phyloP scores from a whole-genome alignment of 2,888 invertebrate genomes.

The Ophion obscuratus region DNA sequence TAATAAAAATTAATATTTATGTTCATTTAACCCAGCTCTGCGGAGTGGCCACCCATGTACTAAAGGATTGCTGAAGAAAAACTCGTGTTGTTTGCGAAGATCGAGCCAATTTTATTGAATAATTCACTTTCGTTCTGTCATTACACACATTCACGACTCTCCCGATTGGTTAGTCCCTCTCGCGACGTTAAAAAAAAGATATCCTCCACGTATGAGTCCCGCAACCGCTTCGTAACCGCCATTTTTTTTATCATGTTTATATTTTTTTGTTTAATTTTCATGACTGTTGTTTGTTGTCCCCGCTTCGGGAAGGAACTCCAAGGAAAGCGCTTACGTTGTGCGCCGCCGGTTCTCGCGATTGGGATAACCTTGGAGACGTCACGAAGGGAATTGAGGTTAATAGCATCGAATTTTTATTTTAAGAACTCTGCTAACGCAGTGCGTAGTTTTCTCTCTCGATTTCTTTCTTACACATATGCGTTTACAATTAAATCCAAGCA shows the following conservation, averaged over 20 bases:
- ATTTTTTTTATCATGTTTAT: constrained; percentile 1
- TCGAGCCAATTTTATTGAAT: constrained; percentile 72
- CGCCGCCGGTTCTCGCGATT: not conserved
- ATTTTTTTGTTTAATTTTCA: not conserved
- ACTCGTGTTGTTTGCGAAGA: constrained; percentile 70
- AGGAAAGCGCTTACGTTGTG: not conserved
- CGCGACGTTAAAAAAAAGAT: constrained; percentile 9
- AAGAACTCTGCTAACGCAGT: not conserved
- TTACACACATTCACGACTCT: constrained; percentile 70
- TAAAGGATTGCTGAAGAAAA: not conserved
- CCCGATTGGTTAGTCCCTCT: constrained; percentile 56
- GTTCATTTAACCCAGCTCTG: too few relatives aligned
- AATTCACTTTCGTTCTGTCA: constrained; percentile 56
- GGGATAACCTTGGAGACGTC: not conserved
- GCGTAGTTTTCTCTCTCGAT: constrained; percentile 9
- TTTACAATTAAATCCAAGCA: constrained; percentile 59
- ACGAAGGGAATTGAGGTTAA: not conserved
- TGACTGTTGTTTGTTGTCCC: not conserved
- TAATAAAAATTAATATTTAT: too few relatives aligned
- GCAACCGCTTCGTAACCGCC: constrained; percentile 1
- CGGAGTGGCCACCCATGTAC: too few relatives aligned
- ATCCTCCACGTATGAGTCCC: constrained; percentile 18
- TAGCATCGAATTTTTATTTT: constrained; percentile 3
- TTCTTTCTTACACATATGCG: constrained; percentile 49
- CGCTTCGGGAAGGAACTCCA: not conserved